phyloP scores from a whole-genome alignment of 2,797 vertebrate species.

The Corythornis leucogaster region DNA sequence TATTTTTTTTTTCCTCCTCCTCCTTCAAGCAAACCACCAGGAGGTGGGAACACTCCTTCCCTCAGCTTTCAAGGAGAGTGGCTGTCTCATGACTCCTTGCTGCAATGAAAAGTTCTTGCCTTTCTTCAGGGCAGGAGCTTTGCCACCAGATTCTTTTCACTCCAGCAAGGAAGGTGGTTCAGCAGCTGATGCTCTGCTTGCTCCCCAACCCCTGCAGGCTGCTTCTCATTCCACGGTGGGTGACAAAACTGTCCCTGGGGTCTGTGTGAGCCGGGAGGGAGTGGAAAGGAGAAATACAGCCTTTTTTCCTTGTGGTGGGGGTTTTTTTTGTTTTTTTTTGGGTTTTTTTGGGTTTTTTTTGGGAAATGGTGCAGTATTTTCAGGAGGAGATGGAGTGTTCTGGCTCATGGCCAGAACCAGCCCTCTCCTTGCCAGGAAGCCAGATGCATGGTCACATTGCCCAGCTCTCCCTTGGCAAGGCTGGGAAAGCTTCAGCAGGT shows the following conservation, averaged over 20 bases:
- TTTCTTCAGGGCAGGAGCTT: constrained; percentile 25
- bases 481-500: constrained; percentile 74
- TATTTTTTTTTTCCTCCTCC: neutral
- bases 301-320: neutral
- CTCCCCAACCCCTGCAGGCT: neutral
- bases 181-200: neutral
- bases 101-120: constrained; percentile 25
- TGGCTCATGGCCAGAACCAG: constrained; percentile 48
- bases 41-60: constrained; percentile 31
- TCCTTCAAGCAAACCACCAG: constrained; percentile 15
- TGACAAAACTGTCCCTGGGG: neutral
- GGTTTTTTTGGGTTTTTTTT: neutral
- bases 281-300: accelerated
- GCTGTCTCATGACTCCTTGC: constrained; percentile 41
- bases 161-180: neutral
- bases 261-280: accelerated
- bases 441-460: constrained; percentile 74
- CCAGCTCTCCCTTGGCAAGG: constrained; percentile 68
- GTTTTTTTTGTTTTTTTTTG: neutral
- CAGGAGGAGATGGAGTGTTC: constrained; percentile 52
- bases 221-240: accelerated
- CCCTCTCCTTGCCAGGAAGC: constrained; percentile 69
- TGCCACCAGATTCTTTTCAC: neutral
- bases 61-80: constrained; percentile 27
- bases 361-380: neutral